These are phyloP conservation scores for Phenganax stokvisi DNA, from an alignment of 92 coral and sea anemone genomes.

Conservation along the genomic window DNA sequence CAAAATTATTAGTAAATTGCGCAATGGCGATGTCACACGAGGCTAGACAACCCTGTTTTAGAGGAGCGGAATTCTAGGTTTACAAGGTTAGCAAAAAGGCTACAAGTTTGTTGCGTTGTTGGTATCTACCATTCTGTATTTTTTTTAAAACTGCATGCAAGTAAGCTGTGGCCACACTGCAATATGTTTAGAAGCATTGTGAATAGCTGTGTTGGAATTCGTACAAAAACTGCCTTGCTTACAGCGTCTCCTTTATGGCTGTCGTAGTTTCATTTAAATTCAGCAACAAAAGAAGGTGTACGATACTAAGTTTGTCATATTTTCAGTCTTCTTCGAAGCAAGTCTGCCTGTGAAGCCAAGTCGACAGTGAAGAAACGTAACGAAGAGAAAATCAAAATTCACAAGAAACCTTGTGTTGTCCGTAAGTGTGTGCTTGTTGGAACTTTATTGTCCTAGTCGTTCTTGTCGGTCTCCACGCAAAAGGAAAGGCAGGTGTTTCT, in stretches of 20 bases:
- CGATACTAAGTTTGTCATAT: background rate
- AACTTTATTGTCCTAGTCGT: background rate
- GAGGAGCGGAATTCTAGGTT: too few species aligned
- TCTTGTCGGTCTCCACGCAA: background rate
- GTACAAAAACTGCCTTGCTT: too few species aligned
- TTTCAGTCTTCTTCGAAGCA: slow-evolving; percentile 58
- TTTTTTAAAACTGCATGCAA: too few species aligned
- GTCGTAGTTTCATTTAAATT: background rate
- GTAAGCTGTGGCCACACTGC: too few species aligned
- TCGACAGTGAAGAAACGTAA: slow-evolving; percentile 24
- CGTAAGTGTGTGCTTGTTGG: slow-evolving; percentile 48
- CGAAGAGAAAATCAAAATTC: slow-evolving; percentile 27
- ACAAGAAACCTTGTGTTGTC: slow-evolving; percentile 68
- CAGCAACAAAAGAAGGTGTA: background rate
- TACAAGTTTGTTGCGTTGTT: too few species aligned
- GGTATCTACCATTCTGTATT: too few species aligned
- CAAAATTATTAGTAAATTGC: too few species aligned
- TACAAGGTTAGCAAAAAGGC: too few species aligned
- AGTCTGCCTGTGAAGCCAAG: slow-evolving; percentile 50
- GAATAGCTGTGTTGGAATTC: too few species aligned
- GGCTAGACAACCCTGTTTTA: too few species aligned
- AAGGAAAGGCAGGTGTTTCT: background rate
- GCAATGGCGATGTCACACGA: too few species aligned
- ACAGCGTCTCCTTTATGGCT: background rate
- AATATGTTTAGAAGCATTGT: too few species aligned